phyloP scores from a whole-genome alignment of 2,113 vertebrate genomes.

The Ptyas mucosa region DNA sequence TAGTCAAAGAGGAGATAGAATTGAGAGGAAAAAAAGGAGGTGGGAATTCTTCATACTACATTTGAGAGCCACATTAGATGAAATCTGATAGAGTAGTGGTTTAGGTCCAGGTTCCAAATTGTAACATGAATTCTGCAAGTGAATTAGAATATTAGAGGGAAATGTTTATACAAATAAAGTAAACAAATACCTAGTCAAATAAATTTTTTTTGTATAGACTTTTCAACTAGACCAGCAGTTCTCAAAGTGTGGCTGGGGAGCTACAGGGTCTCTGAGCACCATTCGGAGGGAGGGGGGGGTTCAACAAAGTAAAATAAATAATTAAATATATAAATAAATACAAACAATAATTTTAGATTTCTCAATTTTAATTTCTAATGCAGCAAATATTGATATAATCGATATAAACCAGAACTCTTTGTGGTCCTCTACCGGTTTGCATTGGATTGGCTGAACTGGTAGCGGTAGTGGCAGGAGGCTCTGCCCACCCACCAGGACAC shows the following conservation, averaged over 20 bases:
- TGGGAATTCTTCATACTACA: not conserved
- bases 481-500: no score
- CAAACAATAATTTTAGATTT: not conserved
- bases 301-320: not conserved
- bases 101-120: not conserved
- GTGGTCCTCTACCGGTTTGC: not conserved
- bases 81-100: not conserved
- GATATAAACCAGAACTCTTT: not conserved
- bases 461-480: no score
- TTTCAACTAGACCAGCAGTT: not conserved
- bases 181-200: not conserved
- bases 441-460: no score
- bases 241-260: not conserved
- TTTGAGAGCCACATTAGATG: not conserved
- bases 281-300: not conserved
- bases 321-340: not conserved
- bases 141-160: not conserved
- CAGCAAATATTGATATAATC: not conserved
- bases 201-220: not conserved
- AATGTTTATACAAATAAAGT: not conserved
- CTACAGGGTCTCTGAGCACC: not conserved
- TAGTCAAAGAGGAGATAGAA: not conserved
- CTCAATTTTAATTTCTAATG: not conserved
- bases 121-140: not conserved
- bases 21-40: not conserved